Percentiles rank a stretch among this genome's conserved stretches.
phyloP scores from a whole-genome alignment of 2,797 vertebrate genomes.

The Pantherophis vulpinus region DNA sequence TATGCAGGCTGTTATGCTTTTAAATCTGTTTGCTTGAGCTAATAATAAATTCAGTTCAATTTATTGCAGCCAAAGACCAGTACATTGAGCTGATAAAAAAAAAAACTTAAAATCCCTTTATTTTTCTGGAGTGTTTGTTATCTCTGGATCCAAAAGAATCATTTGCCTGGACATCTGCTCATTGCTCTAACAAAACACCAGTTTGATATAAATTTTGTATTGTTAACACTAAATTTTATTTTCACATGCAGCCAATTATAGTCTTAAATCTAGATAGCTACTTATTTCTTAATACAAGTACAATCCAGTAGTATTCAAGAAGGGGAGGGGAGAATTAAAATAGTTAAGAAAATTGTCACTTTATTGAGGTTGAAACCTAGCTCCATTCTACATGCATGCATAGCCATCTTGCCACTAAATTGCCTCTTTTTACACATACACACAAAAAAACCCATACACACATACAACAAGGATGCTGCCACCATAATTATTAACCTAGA shows the following conservation, averaged over 20 bases:
- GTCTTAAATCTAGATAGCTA: not conserved
- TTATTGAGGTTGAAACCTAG: not conserved
- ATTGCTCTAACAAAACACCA: not conserved
- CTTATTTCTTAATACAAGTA: not conserved
- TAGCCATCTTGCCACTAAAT: not conserved
- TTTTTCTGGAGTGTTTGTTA: not conserved
- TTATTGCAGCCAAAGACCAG: not conserved
- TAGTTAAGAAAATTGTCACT: not conserved
- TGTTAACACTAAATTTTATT: not conserved
- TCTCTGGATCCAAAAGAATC: not conserved
- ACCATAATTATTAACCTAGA: not conserved
- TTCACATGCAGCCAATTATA: not conserved
- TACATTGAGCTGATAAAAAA: not conserved
- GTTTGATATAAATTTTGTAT: not conserved
- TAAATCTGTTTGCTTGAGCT: not conserved
- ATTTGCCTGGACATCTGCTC: not conserved
- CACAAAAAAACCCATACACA: not conserved
- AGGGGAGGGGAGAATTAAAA: not conserved
- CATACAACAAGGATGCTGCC: not conserved
- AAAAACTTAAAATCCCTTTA: not conserved
- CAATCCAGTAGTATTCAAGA: not conserved
- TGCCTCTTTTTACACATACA: not conserved
- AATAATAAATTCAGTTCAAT: not conserved
- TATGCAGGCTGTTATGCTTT: not conserved
- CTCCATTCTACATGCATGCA: not conserved